Evolutionary conservation across 2,113 vertebrate genomes (phyloP), one percentile per base, ranked within the genome.

Genomic region (Istiophorus platypterus): DNA sequence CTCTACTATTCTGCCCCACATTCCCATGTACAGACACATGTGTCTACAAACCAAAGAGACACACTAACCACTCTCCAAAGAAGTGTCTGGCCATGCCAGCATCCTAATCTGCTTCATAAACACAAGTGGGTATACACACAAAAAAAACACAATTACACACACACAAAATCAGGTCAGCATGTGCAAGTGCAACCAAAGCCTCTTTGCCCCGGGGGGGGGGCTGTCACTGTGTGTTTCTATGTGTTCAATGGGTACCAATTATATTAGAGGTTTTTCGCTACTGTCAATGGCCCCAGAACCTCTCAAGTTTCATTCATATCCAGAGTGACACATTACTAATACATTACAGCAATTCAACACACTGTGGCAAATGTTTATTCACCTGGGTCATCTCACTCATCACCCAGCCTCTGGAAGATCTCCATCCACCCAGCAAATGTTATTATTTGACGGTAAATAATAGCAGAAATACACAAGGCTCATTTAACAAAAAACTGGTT

Each of bases 151-250:
- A 70, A 52, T 56, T 49, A 63, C 54, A 76, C 80, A 78, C 78
- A 74, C 71, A 83, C 61, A 83, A 82, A 94, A 93, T 90, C 87
- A 93, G 93, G 93, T 94, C 93, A 94, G 76, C 76, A 61, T 73
- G 84, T 72, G 79, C 22, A 88, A 47, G 73, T 66, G 56, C 73
- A 72, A 67, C 85, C 73, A 90, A 92, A 92, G 88, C 93, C 84
- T 86, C 79, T 89, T 84, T 85, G 78, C 90, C 81, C 71, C 11
- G 3, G 29, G 80, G 72, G 84, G 73, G 39, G 88, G 91, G 67
- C 58, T 71, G 81, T 64, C 52, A 71, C 81, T 74, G 70, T 67
- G 72, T 76, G 52, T 65, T 66, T 84, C 66, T 84, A 18, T 70
- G 51, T 56, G 52, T 76, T 75, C 76, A 84, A 82, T 63, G 72